Percentiles rank a stretch among this genome's conserved stretches.
Evolutionary conservation across 2,888 invertebrate genomes (phyloP).

Genomic region (Pterobdella sp.): DNA sequence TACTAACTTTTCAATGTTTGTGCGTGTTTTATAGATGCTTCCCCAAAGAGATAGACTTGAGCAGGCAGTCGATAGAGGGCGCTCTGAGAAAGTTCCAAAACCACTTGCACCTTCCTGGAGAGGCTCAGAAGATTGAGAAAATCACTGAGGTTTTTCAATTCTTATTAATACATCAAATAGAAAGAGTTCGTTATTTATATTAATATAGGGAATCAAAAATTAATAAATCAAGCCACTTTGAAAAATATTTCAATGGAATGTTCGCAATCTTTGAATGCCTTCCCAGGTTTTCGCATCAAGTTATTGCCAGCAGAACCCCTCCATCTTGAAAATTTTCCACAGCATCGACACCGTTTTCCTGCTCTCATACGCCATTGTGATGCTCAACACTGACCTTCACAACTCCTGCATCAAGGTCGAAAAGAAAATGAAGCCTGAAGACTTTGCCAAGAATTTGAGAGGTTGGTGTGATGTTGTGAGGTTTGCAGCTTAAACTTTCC

Average conservation of each 20-base stretch:
- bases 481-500: too few species aligned
- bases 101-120: constrained; percentile 92
- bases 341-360: constrained; percentile 64
- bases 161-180: neutral
- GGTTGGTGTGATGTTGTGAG: constrained; percentile 55
- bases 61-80: constrained; percentile 91
- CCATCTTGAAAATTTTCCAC: constrained; percentile 67
- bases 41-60: constrained; percentile 81
- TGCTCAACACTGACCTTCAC: constrained; percentile 97
- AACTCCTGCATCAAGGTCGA: constrained; percentile 84
- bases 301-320: constrained; percentile 86
- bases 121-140: constrained; percentile 92
- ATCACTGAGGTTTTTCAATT: constrained; percentile 68
- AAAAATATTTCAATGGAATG: too few species aligned
- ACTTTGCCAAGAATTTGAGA: constrained; percentile 85
- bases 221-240: too few species aligned
- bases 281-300: constrained; percentile 68
- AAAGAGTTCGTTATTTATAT: neutral
- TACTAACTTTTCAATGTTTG: neutral
- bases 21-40: constrained; percentile 52
- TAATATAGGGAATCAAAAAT: constrained; percentile 32
- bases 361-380: constrained; percentile 76
- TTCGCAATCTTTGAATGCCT: too few species aligned
- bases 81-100: constrained; percentile 91
- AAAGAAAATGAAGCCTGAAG: constrained; percentile 86